Evolutionary conservation across 1,140 invertebrate species (phyloP).

Genomic region (Aphelinus certus): DNA sequence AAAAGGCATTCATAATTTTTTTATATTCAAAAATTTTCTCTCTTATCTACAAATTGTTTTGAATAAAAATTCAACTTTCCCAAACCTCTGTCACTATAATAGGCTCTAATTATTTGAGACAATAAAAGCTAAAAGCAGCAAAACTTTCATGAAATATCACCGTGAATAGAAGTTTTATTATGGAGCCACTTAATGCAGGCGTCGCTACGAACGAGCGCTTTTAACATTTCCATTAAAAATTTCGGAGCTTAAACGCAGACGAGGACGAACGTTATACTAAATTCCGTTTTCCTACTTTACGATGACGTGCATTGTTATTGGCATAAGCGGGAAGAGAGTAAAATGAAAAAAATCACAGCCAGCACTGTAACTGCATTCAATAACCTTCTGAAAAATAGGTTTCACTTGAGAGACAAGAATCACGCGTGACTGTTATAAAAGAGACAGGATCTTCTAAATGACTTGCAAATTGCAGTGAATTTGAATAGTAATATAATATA

Average conservation of each 20-base stretch:
- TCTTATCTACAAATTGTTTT: too few species aligned
- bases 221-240: conserved; percentile 12
- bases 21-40: too few species aligned
- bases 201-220: neutral
- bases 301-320: conserved; percentile 58
- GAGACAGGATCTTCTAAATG: too few species aligned
- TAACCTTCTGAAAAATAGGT: conserved; percentile 40
- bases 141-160: too few species aligned
- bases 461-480: too few species aligned
- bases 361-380: conserved; percentile 34
- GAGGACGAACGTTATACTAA: conserved; percentile 51
- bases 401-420: neutral
- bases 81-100: too few species aligned
- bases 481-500: too few species aligned
- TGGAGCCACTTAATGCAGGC: neutral
- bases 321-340: conserved; percentile 40
- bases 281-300: conserved; percentile 56
- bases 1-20: too few species aligned
- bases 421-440: too few species aligned
- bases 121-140: too few species aligned
- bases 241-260: conserved; percentile 22
- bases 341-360: conserved; percentile 22
- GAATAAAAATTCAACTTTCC: too few species aligned
- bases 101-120: too few species aligned
- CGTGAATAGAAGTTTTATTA: conserved; percentile 13